These are phyloP conservation scores for Octodon degus DNA, from an alignment of 2,113 vertebrate genomes.

Conservation along the genomic window DNA sequence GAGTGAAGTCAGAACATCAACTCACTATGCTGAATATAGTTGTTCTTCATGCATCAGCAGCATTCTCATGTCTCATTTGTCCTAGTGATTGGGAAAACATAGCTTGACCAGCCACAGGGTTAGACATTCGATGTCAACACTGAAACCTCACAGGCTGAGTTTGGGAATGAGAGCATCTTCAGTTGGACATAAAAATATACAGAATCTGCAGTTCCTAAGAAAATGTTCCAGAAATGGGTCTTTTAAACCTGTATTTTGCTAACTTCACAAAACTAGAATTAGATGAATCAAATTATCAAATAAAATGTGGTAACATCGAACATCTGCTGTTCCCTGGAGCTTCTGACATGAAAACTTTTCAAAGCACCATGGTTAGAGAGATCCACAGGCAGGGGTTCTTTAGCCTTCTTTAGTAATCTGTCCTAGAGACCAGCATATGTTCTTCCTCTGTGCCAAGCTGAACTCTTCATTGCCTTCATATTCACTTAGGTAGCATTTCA, in stretches of 20 bases:
- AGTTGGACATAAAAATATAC: background rate
- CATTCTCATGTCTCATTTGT: background rate
- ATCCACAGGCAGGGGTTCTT: background rate
- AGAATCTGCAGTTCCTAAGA: background rate
- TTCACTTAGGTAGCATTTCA: background rate
- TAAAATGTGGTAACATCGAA: background rate
- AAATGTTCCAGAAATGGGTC: constrained; percentile 28
- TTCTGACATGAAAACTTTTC: background rate
- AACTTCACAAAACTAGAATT: background rate
- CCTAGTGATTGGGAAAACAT: background rate
- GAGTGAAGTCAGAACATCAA: background rate
- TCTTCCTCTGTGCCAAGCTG: background rate
- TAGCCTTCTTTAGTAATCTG: background rate
- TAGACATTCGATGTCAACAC: background rate
- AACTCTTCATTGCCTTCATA: background rate
- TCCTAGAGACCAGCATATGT: background rate
- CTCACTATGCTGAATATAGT: background rate
- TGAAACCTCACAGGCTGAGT: background rate
- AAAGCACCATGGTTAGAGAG: background rate
- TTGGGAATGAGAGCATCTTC: background rate
- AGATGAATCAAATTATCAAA: constrained; percentile 44
- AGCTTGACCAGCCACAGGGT: background rate
- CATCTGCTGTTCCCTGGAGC: background rate
- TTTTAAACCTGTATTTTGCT: constrained; percentile 24
- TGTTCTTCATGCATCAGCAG: background rate